A percentile compares a stretch with the other conserved stretches of the same genome.
Evolutionary conservation across 53 echinoderm and acorn worm genomes (phyloP).

Genomic region (Temnopleurus reevesii): DNA sequence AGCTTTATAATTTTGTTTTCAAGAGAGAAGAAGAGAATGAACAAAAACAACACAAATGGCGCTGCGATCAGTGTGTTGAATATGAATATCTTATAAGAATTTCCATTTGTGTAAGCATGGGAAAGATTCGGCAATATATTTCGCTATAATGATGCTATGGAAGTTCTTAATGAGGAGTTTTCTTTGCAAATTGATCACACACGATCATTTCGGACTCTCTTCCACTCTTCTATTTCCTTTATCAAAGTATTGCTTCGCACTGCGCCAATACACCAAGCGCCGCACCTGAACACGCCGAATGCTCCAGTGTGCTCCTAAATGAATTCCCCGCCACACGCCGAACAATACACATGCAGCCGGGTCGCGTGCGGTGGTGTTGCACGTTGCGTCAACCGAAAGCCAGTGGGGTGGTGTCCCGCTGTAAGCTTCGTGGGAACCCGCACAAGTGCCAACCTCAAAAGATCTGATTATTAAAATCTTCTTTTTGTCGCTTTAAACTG

Average conservation of each 20-base stretch:
- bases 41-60: not conserved
- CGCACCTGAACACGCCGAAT: not conserved
- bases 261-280: not conserved
- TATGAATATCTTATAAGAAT: too few relatives aligned
- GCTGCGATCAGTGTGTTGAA: too few relatives aligned
- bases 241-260: not conserved
- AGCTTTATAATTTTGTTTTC: not conserved
- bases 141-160: not conserved
- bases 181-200: slow-evolving; percentile 4
- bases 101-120: not conserved
- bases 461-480: slow-evolving; percentile 41
- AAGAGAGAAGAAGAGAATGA: not conserved
- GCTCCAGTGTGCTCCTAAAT: not conserved
- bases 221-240: not conserved
- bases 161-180: not conserved
- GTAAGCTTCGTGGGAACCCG: slow-evolving; percentile 52
- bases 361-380: slow-evolving; percentile 34
- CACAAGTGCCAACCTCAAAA: slow-evolving; percentile 20
- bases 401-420: slow-evolving; percentile 35
- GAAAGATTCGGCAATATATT: not conserved
- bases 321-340: not conserved
- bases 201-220: not conserved
- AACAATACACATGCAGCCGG: not conserved
- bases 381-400: not conserved
- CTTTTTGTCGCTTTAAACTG: not conserved